phyloP scores from a whole-genome alignment of 2,888 invertebrate genomes.

The Plebejus anna region DNA sequence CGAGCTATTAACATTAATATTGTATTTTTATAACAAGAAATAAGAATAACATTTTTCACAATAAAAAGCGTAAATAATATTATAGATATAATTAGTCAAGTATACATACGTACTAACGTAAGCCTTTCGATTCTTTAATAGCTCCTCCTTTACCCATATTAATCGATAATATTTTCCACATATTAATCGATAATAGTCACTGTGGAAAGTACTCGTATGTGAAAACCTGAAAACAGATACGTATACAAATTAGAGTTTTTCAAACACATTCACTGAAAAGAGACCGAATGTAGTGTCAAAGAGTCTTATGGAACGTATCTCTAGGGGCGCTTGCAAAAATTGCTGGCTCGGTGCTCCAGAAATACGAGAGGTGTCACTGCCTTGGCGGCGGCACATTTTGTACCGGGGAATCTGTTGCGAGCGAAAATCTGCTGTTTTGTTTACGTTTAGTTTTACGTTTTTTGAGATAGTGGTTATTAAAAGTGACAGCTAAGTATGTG shows the following conservation, averaged over 20 bases:
- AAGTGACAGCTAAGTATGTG: background rate
- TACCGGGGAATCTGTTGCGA: constrained; percentile 2
- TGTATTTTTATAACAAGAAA: too few relatives aligned
- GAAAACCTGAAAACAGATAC: constrained; percentile 7
- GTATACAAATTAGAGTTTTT: constrained; percentile 17
- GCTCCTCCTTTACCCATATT: background rate
- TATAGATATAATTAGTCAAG: too few relatives aligned
- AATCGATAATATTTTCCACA: background rate
- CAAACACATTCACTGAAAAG: constrained; percentile 19
- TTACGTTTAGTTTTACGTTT: background rate
- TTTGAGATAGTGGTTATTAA: background rate
- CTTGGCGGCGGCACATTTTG: background rate
- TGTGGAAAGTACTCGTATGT: background rate
- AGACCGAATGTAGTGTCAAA: constrained; percentile 22
- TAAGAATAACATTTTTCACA: too few relatives aligned
- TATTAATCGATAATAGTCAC: background rate
- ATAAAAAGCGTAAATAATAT: too few relatives aligned
- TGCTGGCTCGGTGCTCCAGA: constrained; percentile 15
- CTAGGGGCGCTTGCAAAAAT: constrained; percentile 20
- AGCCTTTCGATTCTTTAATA: background rate
- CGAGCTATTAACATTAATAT: too few relatives aligned
- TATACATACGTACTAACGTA: too few relatives aligned
- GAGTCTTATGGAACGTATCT: constrained; percentile 10
- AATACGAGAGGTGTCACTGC: constrained; percentile 20
- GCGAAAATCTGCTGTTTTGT: constrained; percentile 10